These are phyloP conservation scores for Rhadina sibilatrix DNA, from an alignment of 2,113 vertebrate species.

Conservation along the genomic window DNA sequence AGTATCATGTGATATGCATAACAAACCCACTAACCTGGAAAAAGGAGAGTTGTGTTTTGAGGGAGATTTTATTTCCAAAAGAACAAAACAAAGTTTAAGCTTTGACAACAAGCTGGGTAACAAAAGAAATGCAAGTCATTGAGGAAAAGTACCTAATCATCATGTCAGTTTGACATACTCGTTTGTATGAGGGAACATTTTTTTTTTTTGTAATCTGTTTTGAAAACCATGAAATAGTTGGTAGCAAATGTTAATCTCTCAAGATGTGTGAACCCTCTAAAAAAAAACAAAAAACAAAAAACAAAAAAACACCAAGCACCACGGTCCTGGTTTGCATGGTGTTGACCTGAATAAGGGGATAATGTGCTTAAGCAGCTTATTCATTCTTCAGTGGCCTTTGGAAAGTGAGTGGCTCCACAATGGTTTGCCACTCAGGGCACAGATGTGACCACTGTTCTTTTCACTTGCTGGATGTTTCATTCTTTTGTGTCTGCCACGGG, in stretches of 20 bases:
- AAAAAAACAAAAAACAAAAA: background rate
- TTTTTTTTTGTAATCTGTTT: conserved; percentile 27
- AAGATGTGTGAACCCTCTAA: conserved; percentile 44
- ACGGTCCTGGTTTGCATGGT: background rate
- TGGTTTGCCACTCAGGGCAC: conserved; percentile 35
- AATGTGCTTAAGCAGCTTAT: conserved; percentile 63
- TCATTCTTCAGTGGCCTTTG: conserved; percentile 47
- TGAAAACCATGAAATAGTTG: conserved; percentile 52
- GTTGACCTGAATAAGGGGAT: conserved; percentile 65
- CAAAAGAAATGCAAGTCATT: conserved; percentile 31
- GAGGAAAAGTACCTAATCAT: conserved; percentile 48
- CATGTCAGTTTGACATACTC: conserved; percentile 26
- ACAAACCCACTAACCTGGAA: background rate
- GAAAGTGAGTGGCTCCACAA: conserved; percentile 13
- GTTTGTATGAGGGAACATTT: background rate
- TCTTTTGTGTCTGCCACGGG: background rate
- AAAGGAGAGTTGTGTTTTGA: background rate
- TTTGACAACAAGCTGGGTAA: conserved; percentile 31
- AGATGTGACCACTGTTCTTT: conserved; percentile 59
- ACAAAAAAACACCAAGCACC: background rate
- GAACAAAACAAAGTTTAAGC: conserved; percentile 18
- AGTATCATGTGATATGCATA: background rate
- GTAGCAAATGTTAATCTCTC: conserved; percentile 64
- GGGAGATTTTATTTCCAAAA: background rate
- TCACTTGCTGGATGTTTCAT: conserved; percentile 54